Evolutionary conservation across 2,888 invertebrate species (phyloP), one percentile per base, ranked within the genome.

Genomic region (Lycophotia porphyrea): DNA sequence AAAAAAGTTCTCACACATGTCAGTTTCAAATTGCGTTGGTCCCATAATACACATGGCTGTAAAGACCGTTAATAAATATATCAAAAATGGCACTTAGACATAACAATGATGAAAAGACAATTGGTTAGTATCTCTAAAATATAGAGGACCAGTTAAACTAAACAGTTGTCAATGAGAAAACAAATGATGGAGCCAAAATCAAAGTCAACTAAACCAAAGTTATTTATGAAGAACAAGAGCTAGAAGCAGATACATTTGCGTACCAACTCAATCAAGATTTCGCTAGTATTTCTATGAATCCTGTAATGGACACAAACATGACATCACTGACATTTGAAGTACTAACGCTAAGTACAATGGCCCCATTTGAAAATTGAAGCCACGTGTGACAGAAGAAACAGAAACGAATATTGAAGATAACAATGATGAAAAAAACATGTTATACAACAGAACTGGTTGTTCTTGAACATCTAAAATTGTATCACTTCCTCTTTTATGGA

Each of bases 401-500:
- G 63, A 73, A 73, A 77, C 44, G 0, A 42, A 77, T 44, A 31
- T 61, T 73, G 52, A 39, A 73, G 64, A 65, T 81, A 81, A 67
- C 58, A 77, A 81, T 67, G 31, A 55, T 47, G 69, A 65, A 72
- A 76, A 69, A 63, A 74, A 64, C 55, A 27, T 34, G 0, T 39
- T 64, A 44, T 15, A 47, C 27, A 69, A 76, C 49, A 49, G 8
- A 52, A 80, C 64, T 27, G 44, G 67, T 81, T 64, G 74, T 74
- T 80, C 47, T 58, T 42, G 27, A 42, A 27, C 55, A n/a, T 76
- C 42, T 21, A 58, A 39, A 47, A 71, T 42, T 63, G 44, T 65
- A 24, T 47, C 52, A 74, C 31, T 71, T 80, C 81, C 81, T 73
- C 34, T 73, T 74, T 64, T 78, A 47, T 65, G 34, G 21, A 47